These are phyloP conservation scores for Neofelis nebulosa DNA, from an alignment of 2,113 vertebrate genomes.

Conservation along the genomic window DNA sequence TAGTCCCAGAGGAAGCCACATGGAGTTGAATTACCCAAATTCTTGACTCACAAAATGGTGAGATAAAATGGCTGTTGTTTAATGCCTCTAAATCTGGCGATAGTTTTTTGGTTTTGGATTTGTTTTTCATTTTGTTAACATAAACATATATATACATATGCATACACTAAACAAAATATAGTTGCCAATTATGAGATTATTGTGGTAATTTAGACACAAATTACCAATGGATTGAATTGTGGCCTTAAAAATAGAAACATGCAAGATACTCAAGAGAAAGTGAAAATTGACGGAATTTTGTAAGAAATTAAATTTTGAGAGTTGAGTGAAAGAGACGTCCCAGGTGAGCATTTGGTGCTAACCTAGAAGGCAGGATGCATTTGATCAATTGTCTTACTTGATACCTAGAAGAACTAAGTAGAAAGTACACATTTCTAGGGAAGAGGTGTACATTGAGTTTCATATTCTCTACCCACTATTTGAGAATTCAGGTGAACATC, in stretches of 20 bases:
- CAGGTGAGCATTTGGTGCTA: background rate
- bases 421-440: background rate
- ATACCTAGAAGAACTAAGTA: background rate
- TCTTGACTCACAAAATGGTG: background rate
- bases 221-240: background rate
- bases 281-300: background rate
- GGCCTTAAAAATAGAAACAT: background rate
- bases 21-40: background rate
- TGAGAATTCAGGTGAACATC: background rate
- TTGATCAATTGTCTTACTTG: background rate
- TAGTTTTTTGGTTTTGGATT: background rate
- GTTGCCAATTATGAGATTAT: background rate
- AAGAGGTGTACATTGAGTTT: background rate
- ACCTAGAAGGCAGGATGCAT: background rate
- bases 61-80: background rate
- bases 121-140: background rate
- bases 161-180: background rate
- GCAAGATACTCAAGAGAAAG: background rate
- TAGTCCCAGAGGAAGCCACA: background rate
- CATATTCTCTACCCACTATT: background rate
- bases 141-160: background rate
- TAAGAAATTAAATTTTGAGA: background rate
- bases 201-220: background rate
- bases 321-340: background rate
- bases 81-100: background rate